Evolutionary conservation across 2,797 vertebrate genomes (phyloP), one percentile per base, ranked within the genome.

Genomic region (Vespertilio murinus): DNA sequence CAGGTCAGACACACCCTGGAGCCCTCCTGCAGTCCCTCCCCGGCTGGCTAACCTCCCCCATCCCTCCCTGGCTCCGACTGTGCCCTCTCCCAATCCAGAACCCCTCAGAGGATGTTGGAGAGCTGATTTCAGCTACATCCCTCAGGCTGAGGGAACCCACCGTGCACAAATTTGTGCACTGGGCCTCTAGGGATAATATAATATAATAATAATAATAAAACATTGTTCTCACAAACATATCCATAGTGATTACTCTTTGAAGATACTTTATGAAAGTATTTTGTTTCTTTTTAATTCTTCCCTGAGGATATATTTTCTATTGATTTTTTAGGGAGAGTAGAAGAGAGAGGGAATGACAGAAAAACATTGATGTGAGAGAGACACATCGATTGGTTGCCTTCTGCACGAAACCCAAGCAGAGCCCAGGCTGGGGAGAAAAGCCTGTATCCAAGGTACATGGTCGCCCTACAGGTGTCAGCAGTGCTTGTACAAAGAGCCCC

Each of bases 201-300:
- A 45, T 54, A 30, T 89, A 74, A 40, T 47, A 82, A 47, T 17
- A 73, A 64, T 28, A 86, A 71, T 70, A 80, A 52, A 33, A 77
- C 13, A 18, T 70, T 74, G 18, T 70, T 59, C n/a, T 94, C 35
- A 73, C 40, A 73, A 67, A 40, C 13, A 87, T 25, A 56, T 83
- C 40, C 20, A 92, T 5, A 61, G 28, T 30, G 59, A 61, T 30
- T 61, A 14, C 59, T 61, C 59, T 61, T 61, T 14, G 59, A 61
- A 61, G 28, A 61, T 25, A 61, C 59, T 61, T 30, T 61, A 30
- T 61, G 59, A 61, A 61, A 61, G 12, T 61, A 30, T 61, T 30
- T 61, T 59, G 25, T 59, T 61, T 61, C 25, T 61, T 61, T 30
- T 61, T 14, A 61, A 14, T 61, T 30, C 59, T 30, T 61, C 25